phyloP scores from a whole-genome alignment of 2,888 invertebrate species.

The Dryobotodes eremita region DNA sequence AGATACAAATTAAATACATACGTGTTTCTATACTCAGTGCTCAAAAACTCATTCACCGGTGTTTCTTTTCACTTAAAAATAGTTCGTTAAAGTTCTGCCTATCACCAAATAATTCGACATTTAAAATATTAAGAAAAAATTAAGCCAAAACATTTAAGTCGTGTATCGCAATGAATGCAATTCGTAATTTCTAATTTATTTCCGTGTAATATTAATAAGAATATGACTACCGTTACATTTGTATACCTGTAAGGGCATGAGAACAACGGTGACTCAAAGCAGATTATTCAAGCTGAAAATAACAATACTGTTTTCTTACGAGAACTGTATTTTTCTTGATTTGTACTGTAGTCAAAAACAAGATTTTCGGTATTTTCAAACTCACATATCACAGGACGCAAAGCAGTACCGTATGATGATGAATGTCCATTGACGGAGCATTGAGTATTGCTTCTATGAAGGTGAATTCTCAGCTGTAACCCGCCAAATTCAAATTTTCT shows the following conservation, averaged over 20 bases:
- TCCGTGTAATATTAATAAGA: conserved; percentile 3
- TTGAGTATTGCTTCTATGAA: not conserved
- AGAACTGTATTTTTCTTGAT: not conserved
- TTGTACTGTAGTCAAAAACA: not conserved
- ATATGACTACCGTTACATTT: not conserved
- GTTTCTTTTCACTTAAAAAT: conserved; percentile 11
- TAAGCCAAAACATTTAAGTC: conserved; percentile 44
- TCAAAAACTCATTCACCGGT: not conserved
- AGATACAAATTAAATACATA: not conserved
- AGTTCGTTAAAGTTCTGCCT: conserved; percentile 13
- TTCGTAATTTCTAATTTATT: conserved; percentile 20
- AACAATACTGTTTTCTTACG: not conserved
- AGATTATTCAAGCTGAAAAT: not conserved
- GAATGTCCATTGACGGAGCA: not conserved
- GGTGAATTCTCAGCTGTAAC: too few relatives aligned
- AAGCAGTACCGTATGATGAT: not conserved
- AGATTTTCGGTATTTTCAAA: not conserved
- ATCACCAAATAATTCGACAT: conserved; percentile 5
- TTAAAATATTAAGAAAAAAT: conserved; percentile 27
- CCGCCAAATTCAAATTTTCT: too few relatives aligned
- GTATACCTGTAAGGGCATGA: conserved; percentile 19
- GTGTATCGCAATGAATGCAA: conserved; percentile 42
- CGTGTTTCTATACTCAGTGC: not conserved
- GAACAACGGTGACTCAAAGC: not conserved
- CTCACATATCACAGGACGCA: not conserved